Evolutionary conservation across 2,797 vertebrate genomes (phyloP), one percentile per base, ranked within the genome.

Genomic region (Takifugu ocellatus): DNA sequence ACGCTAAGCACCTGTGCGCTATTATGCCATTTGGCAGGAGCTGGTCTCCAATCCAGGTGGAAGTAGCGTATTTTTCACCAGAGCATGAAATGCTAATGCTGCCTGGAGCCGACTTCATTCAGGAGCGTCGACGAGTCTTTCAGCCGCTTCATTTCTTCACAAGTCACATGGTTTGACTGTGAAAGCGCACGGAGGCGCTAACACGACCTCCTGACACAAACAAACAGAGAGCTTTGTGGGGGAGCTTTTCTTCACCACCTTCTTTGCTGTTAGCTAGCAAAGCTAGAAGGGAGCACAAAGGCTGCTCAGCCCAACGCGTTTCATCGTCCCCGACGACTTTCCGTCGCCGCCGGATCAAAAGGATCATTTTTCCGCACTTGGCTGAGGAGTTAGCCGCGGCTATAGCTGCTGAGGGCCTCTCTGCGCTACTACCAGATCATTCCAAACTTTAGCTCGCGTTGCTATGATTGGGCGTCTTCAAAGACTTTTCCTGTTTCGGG

Each of bases 1-100:
- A 79, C 65, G 77, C 74, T 61, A 84, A 81, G 66, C 74, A 81
- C 59, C 70, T 73, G 68, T 39, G 31, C 31, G 3, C 27, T 45
- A 59, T 77, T 68, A 72, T 21, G 48, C 3, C 67, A 64, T 73
- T 67, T 36, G 33, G 12, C 12, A 39, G 11, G 11, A 39, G 36
- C 36, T 39, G 33, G 10, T 9, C 33, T 36, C 9, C 3, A 12
- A 36, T 36, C 33, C 33, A 12, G 10, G 33, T 4, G 33, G 11
- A 4, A 39, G 12, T 4, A 12, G 12, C 12, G 12, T 14, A 2
- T 3, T 4, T 11, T 39, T 14, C 36, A 39, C 36, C 21, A 21
- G 21, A 21, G n/a, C 21, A 21, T 21, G 21, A 21, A 21, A 21
- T 21, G 21, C 21, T 21, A 21, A 21, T 1, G 21, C 21, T 1